Evolutionary conservation across 2,113 vertebrate species (phyloP), one percentile per base, ranked within the genome.

Genomic region (Corythornis cristatus): DNA sequence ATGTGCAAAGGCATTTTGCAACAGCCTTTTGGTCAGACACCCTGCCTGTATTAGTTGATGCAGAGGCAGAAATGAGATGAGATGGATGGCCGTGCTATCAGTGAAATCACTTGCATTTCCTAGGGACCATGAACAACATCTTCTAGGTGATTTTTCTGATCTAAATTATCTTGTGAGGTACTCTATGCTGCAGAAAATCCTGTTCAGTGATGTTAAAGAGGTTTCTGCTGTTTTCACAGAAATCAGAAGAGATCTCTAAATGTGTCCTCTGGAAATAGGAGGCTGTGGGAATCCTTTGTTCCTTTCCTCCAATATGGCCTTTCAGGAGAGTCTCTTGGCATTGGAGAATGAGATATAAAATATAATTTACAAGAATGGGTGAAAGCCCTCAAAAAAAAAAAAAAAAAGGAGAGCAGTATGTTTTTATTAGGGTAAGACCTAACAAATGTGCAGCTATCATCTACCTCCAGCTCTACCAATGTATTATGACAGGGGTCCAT

Each of bases 1-100:
- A 31, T 79, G 9, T 25, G 77, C 29, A 72, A 68, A 84, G 31
- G 43, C 14, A 22, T 89, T 89, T 90, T 92, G 89, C 75, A 95
- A 83, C 31, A 76, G 23, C n/a, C 35, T 23, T 61, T 86, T 75
- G 67, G 42, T 40, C 51, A 29, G 62, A 7, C 48, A 53, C 26
- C 51, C 48, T 66, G 37, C 37, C 62, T 66, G 17, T n/a, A 11
- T 57, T 68, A 67, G 33, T 31, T 4, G 15, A 31, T 58, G 37
- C 8, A 50, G 54, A 61, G 35, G 54, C 40, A 64, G 45, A 23
- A 23, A 50, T 50, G 48, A 78, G 73, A 33, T 33, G 67, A 64
- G 57, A 42, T 33, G 53, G 25, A 58, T 78, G 28, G 2, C 0
- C 75, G 42, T 1, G 0, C 19, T 40, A 4, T 53, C n/a, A 9